Evolutionary conservation across 2,113 vertebrate species (phyloP).

Genomic region (Madoqua kirkii): DNA sequence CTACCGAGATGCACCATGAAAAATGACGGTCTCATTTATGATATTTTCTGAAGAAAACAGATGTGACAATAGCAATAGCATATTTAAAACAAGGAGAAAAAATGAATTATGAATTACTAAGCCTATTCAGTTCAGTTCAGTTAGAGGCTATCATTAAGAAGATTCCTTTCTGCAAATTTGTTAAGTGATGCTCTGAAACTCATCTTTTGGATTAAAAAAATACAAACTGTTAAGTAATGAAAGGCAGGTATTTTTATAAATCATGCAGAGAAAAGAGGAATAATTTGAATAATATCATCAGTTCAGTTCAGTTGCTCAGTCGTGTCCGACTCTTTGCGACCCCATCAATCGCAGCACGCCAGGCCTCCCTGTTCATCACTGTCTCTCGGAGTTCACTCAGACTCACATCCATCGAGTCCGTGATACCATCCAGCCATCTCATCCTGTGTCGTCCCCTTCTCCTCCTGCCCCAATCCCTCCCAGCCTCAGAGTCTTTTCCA

Average conservation of each 20-base stretch:
- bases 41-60: conserved; percentile 19
- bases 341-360: too few relatives aligned
- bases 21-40: neutral
- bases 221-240: neutral
- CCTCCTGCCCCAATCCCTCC: too few relatives aligned
- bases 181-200: neutral
- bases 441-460: too few relatives aligned
- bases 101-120: neutral
- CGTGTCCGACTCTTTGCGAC: too few relatives aligned
- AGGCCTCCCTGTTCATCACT: too few relatives aligned
- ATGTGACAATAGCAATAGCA: neutral
- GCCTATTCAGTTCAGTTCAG: neutral
- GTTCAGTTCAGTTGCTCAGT: too few relatives aligned
- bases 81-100: neutral
- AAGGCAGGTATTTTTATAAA: neutral
- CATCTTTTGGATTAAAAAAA: neutral
- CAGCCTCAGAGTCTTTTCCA: too few relatives aligned
- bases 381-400: too few relatives aligned
- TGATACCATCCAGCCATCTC: too few relatives aligned
- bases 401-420: too few relatives aligned
- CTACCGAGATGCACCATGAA: neutral
- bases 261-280: neutral
- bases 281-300: neutral
- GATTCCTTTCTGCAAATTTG: neutral
- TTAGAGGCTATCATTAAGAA: neutral